A percentile compares a stretch with the other conserved stretches of the same genome.
Conservation (phyloP, 2,797 vertebrate genomes). For the Lacerta viridis region DNA sequence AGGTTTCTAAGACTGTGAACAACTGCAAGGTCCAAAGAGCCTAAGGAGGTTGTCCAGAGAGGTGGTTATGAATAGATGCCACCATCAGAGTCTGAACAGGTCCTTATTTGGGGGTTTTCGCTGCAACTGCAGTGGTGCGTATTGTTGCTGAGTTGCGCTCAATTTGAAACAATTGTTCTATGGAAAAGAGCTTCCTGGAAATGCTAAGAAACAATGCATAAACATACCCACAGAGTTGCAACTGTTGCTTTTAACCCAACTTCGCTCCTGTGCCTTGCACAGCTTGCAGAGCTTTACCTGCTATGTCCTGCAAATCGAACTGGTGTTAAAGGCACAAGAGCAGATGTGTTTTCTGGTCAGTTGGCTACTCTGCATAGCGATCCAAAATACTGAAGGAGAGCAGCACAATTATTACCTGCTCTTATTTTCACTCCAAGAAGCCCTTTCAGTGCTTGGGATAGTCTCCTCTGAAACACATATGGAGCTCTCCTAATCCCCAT, state of each 20-base stretch:
- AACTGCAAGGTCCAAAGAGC: not conserved
- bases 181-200: not conserved
- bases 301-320: not conserved
- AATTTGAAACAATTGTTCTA: not conserved
- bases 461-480: conserved; percentile 51
- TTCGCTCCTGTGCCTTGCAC: not conserved
- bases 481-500: conserved; percentile 19
- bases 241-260: not conserved
- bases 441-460: conserved; percentile 29
- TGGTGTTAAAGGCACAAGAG: not conserved
- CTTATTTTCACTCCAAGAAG: conserved; percentile 39
- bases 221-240: too few species aligned
- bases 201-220: not conserved
- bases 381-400: not conserved
- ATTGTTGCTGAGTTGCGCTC: not conserved
- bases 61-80: not conserved
- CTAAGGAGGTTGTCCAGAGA: not conserved
- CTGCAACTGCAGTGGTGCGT: not conserved
- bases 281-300: not conserved
- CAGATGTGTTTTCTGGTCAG: not conserved
- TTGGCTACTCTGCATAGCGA: not conserved
- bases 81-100: not conserved
- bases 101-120: not conserved
- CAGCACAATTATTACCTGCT: conserved; percentile 14
- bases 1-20: not conserved